phyloP scores from a whole-genome alignment of 1,140 invertebrate genomes.

The Megalonaias nervosa region DNA sequence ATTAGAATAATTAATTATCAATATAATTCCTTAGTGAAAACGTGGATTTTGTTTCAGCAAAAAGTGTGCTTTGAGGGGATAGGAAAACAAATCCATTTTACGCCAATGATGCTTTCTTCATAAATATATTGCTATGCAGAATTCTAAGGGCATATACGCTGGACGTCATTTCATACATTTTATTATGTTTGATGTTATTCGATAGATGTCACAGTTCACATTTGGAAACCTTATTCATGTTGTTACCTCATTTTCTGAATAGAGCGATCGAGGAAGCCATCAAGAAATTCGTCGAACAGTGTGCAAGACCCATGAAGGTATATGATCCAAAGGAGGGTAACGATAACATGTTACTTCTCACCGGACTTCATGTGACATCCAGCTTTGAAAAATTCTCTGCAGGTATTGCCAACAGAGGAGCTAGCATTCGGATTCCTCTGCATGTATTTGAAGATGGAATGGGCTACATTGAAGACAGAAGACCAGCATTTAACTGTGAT shows the following conservation, averaged over 20 bases:
- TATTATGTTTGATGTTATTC: no score
- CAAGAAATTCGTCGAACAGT: constrained; percentile 86
- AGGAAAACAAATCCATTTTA: no score
- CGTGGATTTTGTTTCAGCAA: no score
- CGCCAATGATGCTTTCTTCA: no score
- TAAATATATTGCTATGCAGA: no score
- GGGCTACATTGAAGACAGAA: constrained; percentile 94
- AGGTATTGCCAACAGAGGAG: constrained; percentile 74
- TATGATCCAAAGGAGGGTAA: constrained; percentile 83
- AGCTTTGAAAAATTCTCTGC: constrained; percentile 70
- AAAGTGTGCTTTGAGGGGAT: no score
- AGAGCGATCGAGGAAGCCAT: constrained; percentile 74
- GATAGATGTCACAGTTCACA: no score
- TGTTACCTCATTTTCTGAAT: constrained; percentile 12
- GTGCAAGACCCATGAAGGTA: constrained; percentile 88
- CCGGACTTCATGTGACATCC: constrained; percentile 73
- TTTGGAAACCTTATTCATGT: no score
- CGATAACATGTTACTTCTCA: constrained; percentile 73
- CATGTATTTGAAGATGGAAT: constrained; percentile 86
- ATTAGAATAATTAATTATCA: no score
- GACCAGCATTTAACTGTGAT: constrained; percentile 95
- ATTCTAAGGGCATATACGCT: no score
- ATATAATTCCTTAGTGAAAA: no score
- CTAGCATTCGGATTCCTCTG: constrained; percentile 76
- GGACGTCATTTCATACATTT: no score